Percentiles rank a stretch among this genome's conserved stretches.
Evolutionary conservation across 1,140 invertebrate species (phyloP).

Genomic region (Drosophila melanica): DNA sequence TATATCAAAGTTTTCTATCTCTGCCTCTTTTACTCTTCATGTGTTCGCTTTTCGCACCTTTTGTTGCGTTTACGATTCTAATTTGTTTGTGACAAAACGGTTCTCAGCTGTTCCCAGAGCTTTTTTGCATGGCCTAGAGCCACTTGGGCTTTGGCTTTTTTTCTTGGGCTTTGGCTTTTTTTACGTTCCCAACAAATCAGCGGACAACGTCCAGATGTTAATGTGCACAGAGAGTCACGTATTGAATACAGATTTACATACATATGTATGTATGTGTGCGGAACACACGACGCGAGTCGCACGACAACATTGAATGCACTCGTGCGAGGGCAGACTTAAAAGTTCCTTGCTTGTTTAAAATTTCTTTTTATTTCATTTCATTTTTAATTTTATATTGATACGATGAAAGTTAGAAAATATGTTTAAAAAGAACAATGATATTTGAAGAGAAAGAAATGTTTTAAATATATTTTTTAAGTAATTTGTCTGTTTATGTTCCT

Average conservation of each 20-base stretch:
- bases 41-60: conserved; percentile 9
- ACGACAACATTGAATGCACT: conserved; percentile 29
- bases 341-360: background rate
- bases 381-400: too few relatives aligned
- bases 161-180: conserved; percentile 30
- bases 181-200: conserved; percentile 29
- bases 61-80: conserved; percentile 13
- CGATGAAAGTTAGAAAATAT: too few relatives aligned
- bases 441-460: too few relatives aligned
- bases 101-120: conserved; percentile 28
- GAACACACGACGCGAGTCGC: conserved; percentile 25
- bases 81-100: conserved; percentile 5
- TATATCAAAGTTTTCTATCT: background rate
- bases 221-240: conserved; percentile 38
- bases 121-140: conserved; percentile 26
- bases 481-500: too few relatives aligned
- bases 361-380: too few relatives aligned
- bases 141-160: conserved; percentile 29
- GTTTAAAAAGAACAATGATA: too few relatives aligned
- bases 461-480: too few relatives aligned
- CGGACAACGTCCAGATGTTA: conserved; percentile 21
- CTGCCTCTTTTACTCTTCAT: background rate
- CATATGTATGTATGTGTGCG: conserved; percentile 4
- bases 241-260: too few relatives aligned
- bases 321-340: conserved; percentile 13